Base-by-base conservation (phyloP, 2,888 invertebrate species). In the Alentia gelatinosa region DNA sequence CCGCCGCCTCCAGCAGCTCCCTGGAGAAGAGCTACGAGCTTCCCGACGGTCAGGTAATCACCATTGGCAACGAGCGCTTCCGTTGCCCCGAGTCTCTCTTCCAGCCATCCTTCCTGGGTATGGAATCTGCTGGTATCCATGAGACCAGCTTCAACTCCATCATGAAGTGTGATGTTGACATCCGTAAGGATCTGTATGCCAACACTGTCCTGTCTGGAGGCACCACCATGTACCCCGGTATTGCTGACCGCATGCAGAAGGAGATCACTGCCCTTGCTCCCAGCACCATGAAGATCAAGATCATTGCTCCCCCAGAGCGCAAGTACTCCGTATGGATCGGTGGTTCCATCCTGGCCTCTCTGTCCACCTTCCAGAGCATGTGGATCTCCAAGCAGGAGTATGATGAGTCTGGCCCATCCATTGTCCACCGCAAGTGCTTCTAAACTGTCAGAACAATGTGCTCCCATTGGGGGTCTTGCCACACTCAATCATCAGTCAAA, bases 251-350 rank as follows among this genome's bases (percentile, higher is more conserved):
- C 95, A 98, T 99, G 98, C 98, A 99, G 97, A 99, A 98, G 97
- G 99, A 99, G 97, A 98, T 98, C 97, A 98, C 98, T 92, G 98
- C 98, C 91, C 97, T 98, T 93, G 97, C 97, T 75, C 97, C 97
- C 88, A 96, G 96, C 93, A 97, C 97, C 91, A 97, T 97, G 97
- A 97, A 97, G 96, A 97, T 97, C 96, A 95, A 95, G 93, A 95
- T 96, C 91, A 95, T 95, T 92, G 95, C 95, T 92, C 95, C 95
- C 74, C 95, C 95, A 91, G 95, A 95, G 97, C 97, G 99, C 96
- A 99, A 99, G 97, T 99, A 99, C 97, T 95, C 98, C 95, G 98
- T 99, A 94, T 99, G 99, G 99, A 99, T 99, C 97, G 99, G 99
- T 96, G 99, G 99, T 94, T 99, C 99, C 96, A 99, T 99, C 97